These are phyloP conservation scores for Oryzias melastigma DNA, from an alignment of 2,113 vertebrate species.

Conservation along the genomic window DNA sequence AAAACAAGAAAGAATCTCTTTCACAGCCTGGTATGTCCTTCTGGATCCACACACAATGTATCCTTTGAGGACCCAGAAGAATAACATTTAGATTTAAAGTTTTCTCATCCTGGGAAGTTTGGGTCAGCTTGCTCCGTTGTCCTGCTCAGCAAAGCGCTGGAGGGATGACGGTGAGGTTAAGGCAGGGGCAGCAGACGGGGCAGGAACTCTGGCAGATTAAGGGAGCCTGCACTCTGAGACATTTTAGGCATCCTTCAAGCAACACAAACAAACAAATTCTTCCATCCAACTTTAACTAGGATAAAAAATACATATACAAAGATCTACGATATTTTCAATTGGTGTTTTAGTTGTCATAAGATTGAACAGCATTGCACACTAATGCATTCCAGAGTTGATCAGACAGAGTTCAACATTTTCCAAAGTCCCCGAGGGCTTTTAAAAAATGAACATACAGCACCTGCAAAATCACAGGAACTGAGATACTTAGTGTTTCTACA, in stretches of 20 bases:
- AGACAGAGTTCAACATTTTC: constrained; percentile 27
- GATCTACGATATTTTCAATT: not conserved
- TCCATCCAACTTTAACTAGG: no score
- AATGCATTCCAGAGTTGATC: not conserved
- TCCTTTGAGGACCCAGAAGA: constrained; percentile 81
- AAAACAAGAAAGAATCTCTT: constrained; percentile 82
- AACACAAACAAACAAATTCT: constrained; percentile 1
- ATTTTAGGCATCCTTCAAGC: constrained; percentile 1
- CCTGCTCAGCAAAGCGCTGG: constrained; percentile 52
- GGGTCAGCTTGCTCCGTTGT: constrained; percentile 60
- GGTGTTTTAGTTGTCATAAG: not conserved
- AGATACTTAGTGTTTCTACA: constrained; percentile 55
- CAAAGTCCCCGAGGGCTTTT: constrained; percentile 68
- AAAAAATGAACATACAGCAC: constrained; percentile 56
- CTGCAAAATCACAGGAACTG: constrained; percentile 59
- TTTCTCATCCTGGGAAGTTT: constrained; percentile 79
- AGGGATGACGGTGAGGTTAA: constrained; percentile 48
- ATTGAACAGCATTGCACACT: not conserved
- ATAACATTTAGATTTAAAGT: constrained; percentile 84
- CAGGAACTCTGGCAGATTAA: constrained; percentile 5
- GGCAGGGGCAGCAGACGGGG: constrained; percentile 8
- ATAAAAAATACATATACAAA: no score
- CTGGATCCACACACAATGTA: constrained; percentile 82
- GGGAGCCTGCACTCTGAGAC: constrained; percentile 1
- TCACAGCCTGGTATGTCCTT: constrained; percentile 82